Base-by-base conservation (phyloP, 2,888 invertebrate species). In the Perizoma flavofasciatum region DNA sequence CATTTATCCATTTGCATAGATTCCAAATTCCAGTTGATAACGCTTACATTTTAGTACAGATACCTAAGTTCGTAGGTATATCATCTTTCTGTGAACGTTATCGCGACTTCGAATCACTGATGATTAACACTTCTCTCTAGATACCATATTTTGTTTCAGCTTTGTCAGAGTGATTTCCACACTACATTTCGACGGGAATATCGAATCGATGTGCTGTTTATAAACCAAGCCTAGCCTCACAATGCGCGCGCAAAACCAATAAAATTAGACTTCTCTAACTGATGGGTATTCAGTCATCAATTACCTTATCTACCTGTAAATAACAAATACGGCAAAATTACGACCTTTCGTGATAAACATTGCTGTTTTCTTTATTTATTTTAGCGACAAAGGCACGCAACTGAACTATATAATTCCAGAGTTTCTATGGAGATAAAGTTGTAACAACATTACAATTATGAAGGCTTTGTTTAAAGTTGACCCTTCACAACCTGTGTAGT, bases 1-100 rank as follows among this genome's bases (percentile, higher is more conserved):
- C 83, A 88, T 83, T 84, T 84, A 68, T 78, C 81, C 92, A 92
- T 92, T 81, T 79, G 79, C 67, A 58, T 45, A 55, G 43, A 50
- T 59, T 52, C 6, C 41, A 22, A 56, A 46, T 32, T 46, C 6
- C 5, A 22, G 39, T 22, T 51, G 33, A 34, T 53, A 39, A 52
- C 44, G 37, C 34, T 22, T 34, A 34, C 8, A 11, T 44, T 43
- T 48, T 5, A 46, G 22, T 45, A 45, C 41, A 35, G 44, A 45
- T 56, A 41, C 22, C 22, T 22, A 22, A 51, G 37, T 50, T 43
- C 39, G 34, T 45, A 9, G 9, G 6, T n/a, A 41, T 32, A 39
- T 48, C 45, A 41, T 48, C 10, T 33, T 48, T 46, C 11, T 54
- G 41, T 37, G 37, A 49, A 5, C n/a, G 47, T 33, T 4, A 43